Base-by-base conservation (phyloP, 2,888 invertebrate species). In the Crepidodera aurea region DNA sequence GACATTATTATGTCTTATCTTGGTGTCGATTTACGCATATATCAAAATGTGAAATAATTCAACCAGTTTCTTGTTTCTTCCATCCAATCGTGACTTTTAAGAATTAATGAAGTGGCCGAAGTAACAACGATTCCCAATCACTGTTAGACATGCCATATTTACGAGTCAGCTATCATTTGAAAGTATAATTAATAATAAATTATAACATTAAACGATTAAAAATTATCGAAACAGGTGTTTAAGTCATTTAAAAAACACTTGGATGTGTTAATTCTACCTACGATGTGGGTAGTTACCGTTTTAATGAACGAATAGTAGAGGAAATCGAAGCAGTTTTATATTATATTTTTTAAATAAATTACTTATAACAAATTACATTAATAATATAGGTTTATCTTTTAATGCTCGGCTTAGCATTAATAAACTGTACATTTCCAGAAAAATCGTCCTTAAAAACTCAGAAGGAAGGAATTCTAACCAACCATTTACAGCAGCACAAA, bases 111-210 rank as follows among this genome's bases (percentile, higher is more conserved):
- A 42, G 53, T 40, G 53, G 39, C 53, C 40, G 7, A 2, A 13
- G 32, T 40, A 39, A 40, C 37, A 37, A 51, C 34, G 37, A 51
- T 37, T 51, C 19, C 51, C 53, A 53, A 54, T 54, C 42, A 32
- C 42, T 29, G 29, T 54, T 42, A 54, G 54, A 54, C 54, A 54
- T 42, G 54, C 44, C 12, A 54, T 54, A 44, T 54, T 42, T 42
- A 54, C 54, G 54, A 44, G 27, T 42, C 13, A 54, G 27, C 44
- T 40, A 55, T 18, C 32, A 68, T 69, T 66, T 59, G 44, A 57
- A 62, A 64, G 67, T 62, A 57, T 65, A 64, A 65, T 62, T 57
- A 42, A 59, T 50, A 60, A 62, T 18, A 42, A 64, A 60, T 62
- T 60, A n/a, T n/a, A 57, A 48, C 60, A 60, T 62, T 44, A 46